A percentile compares a stretch with the other conserved stretches of the same genome.
Conservation (phyloP, 1,140 invertebrate species). For the Drosophila pseudoobscura region DNA sequence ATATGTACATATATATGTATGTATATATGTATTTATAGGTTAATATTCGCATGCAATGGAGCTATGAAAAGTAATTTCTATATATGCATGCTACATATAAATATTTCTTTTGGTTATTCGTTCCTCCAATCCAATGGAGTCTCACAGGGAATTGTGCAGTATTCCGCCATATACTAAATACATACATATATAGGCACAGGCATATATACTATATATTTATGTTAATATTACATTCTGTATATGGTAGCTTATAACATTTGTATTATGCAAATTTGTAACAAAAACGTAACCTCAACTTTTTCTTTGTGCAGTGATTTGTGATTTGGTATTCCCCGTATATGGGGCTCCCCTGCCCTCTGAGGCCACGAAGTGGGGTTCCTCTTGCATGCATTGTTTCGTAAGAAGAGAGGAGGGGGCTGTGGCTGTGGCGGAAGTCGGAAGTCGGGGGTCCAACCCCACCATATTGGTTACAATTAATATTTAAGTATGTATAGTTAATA, state of each 20-base stretch:
- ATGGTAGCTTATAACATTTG: slow-evolving; percentile 32
- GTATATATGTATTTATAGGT: slow-evolving; percentile 6
- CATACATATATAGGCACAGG: slow-evolving; percentile 3
- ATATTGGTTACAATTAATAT: no score
- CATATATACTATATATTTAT: no score
- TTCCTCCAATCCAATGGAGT: slow-evolving; percentile 4
- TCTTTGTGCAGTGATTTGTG: neutral
- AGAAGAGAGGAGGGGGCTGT: neutral
- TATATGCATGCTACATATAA: slow-evolving; percentile 19
- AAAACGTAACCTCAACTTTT: slow-evolving; percentile 12
- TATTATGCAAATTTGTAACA: slow-evolving; percentile 42
- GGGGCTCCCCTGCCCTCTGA: neutral
- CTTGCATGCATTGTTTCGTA: neutral
- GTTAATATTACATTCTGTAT: neutral
- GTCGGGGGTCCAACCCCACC: slow-evolving; percentile 5
- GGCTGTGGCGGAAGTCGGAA: neutral
- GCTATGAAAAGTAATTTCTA: slow-evolving; percentile 4
- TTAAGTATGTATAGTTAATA: slow-evolving; percentile 27
- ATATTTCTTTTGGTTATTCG: slow-evolving; percentile 9
- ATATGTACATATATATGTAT: slow-evolving; percentile 11
- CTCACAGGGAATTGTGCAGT: slow-evolving; percentile 3
- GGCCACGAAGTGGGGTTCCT: neutral
- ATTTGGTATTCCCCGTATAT: slow-evolving; percentile 1
- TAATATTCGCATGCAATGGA: slow-evolving; percentile 21
- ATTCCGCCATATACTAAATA: neutral